Evolutionary conservation across 2,888 invertebrate species (phyloP), one percentile per base, ranked within the genome.

Genomic region (Apotomis capreana): DNA sequence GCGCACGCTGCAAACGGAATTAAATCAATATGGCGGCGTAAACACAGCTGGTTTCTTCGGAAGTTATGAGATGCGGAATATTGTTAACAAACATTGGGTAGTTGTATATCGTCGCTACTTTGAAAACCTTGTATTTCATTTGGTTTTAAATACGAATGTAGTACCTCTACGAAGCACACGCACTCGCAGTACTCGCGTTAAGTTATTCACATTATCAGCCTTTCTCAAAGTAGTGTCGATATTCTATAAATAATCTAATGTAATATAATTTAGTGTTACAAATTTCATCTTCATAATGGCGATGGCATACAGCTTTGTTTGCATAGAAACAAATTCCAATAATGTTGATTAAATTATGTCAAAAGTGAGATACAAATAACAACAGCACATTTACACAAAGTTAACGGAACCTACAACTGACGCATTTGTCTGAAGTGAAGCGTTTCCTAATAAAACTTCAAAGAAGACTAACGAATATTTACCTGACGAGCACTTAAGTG

Each of bases 1-100:
- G 75, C 97, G 97, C 75, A 98, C 98, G 91, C 98, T 98, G 93
- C 40, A 51, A 62, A 49, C 26, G n/a, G 15, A 9, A 2, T 0
- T 0, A 40, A 40, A 8, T 70, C 13, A 36, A 13, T 10, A 57
- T 37, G 15, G 68, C 40, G 40, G 44, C 40, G 55, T 40, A 8
- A 40, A 40, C 6, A 44, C 12, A 55, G 15, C 15, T 54, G 49
- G 8, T 44, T 49, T 10, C 40, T 0, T 40, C 3, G 40, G 5
- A 40, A 9, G 49, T 49, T 49, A 9, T 49, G 8, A 49, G 9
- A 44, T 49, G 9, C 9, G 10, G 5, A 40, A 6, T 40, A 6
- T 40, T 40, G 40, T 40, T 40, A 40, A 40, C 6, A 40, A 40
- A 40, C 40, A 40, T 6, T 40, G 40, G 40, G 40, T 0, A 40